Evolutionary conservation across 1,140 invertebrate genomes (phyloP).

Genomic region (Drosophila setifemur): DNA sequence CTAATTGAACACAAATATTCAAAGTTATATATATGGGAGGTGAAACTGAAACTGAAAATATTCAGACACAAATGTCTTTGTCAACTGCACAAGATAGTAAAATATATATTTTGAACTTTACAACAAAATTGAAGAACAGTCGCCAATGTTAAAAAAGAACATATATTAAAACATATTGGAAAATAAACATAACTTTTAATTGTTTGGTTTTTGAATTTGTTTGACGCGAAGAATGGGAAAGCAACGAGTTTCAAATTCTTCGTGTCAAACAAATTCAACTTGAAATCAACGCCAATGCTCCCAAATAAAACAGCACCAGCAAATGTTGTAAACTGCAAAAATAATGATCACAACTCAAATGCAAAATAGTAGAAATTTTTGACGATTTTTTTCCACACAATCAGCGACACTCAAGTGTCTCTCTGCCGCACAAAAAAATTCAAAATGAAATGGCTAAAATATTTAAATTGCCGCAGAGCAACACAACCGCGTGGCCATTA

Average conservation of each 20-base stretch:
- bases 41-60: not conserved
- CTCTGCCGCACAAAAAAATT: constrained; percentile 29
- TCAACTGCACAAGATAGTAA: too few relatives aligned
- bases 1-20: constrained; percentile 4
- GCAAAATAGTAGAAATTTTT: constrained; percentile 66
- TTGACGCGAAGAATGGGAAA: too few relatives aligned
- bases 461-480: constrained; percentile 72
- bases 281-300: not conserved
- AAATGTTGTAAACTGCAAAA: constrained; percentile 22
- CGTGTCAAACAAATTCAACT: not conserved
- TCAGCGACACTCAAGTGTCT: constrained; percentile 30
- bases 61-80: too few relatives aligned
- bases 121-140: too few relatives aligned
- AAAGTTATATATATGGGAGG: not conserved
- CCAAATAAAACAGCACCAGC: not conserved
- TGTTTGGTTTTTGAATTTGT: too few relatives aligned
- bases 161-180: not conserved
- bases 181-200: not conserved
- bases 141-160: too few relatives aligned
- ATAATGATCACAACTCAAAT: constrained; percentile 36
- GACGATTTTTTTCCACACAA: constrained; percentile 39
- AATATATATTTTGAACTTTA: too few relatives aligned
- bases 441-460: constrained; percentile 72
- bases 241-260: too few relatives aligned
- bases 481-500: constrained; percentile 64